phyloP scores from a whole-genome alignment of 2,797 vertebrate genomes.

The Melopsittacus undulatus region DNA sequence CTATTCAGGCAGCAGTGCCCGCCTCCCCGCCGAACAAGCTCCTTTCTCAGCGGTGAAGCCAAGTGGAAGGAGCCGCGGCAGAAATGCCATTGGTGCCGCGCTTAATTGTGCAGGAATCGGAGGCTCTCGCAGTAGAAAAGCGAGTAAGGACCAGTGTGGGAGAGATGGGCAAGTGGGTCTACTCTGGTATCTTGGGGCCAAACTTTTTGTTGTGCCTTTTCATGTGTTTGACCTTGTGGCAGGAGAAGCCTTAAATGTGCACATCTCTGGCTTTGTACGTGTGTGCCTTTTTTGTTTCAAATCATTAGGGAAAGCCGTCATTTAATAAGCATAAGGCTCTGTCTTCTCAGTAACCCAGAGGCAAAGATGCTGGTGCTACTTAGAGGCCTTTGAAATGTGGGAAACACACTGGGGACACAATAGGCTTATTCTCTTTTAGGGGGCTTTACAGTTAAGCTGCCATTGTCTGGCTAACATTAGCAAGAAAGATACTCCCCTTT shows the following conservation, averaged over 20 bases:
- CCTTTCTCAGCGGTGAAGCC: conserved; percentile 71
- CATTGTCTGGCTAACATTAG: conserved; percentile 65
- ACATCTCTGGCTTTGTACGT: conserved; percentile 47
- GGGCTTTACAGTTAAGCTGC: conserved; percentile 67
- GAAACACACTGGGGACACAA: conserved; percentile 72
- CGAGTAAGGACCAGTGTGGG: background rate
- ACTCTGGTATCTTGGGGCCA: conserved; percentile 17
- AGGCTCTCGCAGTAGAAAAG: background rate
- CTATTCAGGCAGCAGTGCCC: conserved; percentile 49
- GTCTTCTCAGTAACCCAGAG: conserved; percentile 65
- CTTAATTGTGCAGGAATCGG: conserved; percentile 52
- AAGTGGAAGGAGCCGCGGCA: conserved; percentile 63
- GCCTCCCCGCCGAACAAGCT: conserved; percentile 50
- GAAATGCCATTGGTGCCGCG: conserved; percentile 45
- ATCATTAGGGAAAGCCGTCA: conserved; percentile 57
- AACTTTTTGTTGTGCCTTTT: conserved; percentile 63
- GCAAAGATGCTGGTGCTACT: conserved; percentile 66
- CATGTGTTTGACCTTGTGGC: conserved; percentile 60
- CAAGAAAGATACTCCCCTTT: conserved; percentile 60
- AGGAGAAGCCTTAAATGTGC: conserved; percentile 64
- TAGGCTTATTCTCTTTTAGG: conserved; percentile 65
- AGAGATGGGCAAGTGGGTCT: conserved; percentile 49
- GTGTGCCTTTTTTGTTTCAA: conserved; percentile 68
- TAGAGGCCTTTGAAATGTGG: conserved; percentile 75
- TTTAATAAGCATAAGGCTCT: conserved; percentile 57